Base-by-base conservation (phyloP, 2,888 invertebrate genomes). In the Brassicogethes aeneus region DNA sequence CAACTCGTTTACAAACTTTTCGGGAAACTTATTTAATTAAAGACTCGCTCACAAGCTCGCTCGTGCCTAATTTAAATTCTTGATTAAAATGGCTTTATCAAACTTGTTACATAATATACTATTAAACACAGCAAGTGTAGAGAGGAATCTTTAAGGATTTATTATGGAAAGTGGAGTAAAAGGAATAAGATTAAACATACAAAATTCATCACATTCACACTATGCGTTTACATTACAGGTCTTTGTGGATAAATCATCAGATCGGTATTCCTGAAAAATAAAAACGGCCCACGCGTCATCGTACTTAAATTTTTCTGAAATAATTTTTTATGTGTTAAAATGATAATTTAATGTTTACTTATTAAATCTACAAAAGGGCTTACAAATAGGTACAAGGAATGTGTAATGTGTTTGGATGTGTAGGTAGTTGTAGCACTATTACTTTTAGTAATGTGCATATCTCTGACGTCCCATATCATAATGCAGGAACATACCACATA, bases 191-290 rank as follows among this genome's bases (percentile, higher is more conserved):
- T 42, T 53, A 52, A 47, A 46, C 51, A 44, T 42, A 47, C 37
- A 33, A 46, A 44, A 46, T 47, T 46, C 55, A 56, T 52, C 56
- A 45, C 58, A 57, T 36, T 29, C 52, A 51, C 47, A 40, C 60
- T 36, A 42, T 61, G 63, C 64, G 59, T 56, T 54, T 62, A 64
- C 62, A 64, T 64, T 63, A 55, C 59, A 56, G 64, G 61, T 63
- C 57, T 35, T 47, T 40, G 23, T 10, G 5, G 23, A 10, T n/a
- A 23, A 41, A 14, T 39, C 23, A 10, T 46, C 55, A 47, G 46
- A 56, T 51, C 50, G 59, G 60, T 52, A 7, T 23, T 23, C 23
- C 23, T 23, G 23, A 7, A 23, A n/a, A 23, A 23, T 23, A 23
- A 23, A 23, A 23, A 7, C 10, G 23, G 23, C 5, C 5, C 5